phyloP scores from a whole-genome alignment of 2,113 vertebrate genomes.

The Boulengerochromis microlepis region DNA sequence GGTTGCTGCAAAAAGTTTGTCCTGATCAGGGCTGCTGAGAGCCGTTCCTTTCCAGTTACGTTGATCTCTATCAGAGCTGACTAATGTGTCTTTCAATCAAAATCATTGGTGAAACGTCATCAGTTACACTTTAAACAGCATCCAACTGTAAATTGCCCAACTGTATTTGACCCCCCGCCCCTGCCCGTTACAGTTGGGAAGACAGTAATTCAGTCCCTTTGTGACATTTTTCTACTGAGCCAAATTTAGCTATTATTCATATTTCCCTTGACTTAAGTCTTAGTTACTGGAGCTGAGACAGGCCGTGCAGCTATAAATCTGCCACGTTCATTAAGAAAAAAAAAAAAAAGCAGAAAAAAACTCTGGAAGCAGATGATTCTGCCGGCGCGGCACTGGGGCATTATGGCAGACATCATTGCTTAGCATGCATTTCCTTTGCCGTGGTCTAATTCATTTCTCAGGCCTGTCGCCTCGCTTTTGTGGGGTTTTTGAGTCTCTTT shows the following conservation, averaged over 20 bases:
- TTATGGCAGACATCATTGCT: conserved; percentile 29
- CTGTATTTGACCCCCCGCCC: conserved; percentile 20
- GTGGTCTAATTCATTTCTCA: conserved; percentile 61
- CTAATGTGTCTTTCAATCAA: neutral
- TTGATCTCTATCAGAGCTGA: conserved; percentile 8
- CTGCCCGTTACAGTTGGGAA: neutral
- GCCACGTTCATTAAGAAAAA: neutral
- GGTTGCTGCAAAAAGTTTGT: neutral
- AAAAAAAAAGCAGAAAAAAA: neutral
- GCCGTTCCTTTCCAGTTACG: neutral
- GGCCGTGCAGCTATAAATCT: conserved; percentile 16
- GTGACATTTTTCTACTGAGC: neutral
- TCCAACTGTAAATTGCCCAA: conserved; percentile 33
- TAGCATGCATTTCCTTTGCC: conserved; percentile 20
- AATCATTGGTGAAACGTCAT: conserved; percentile 3
- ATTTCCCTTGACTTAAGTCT: conserved; percentile 37
- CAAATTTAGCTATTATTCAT: conserved; percentile 19
- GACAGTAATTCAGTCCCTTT: conserved; percentile 49
- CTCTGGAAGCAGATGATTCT: conserved; percentile 35
- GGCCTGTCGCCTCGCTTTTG: conserved; percentile 59
- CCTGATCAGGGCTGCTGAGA: neutral
- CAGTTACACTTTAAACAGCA: conserved; percentile 18
- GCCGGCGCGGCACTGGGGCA: neutral
- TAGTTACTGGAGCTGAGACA: conserved; percentile 17
- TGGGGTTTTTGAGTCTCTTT: conserved; percentile 41